A percentile compares a stretch with the other conserved stretches of the same genome.
Conservation (phyloP, 2,797 vertebrate genomes). For the Neomorphus geoffroyi region DNA sequence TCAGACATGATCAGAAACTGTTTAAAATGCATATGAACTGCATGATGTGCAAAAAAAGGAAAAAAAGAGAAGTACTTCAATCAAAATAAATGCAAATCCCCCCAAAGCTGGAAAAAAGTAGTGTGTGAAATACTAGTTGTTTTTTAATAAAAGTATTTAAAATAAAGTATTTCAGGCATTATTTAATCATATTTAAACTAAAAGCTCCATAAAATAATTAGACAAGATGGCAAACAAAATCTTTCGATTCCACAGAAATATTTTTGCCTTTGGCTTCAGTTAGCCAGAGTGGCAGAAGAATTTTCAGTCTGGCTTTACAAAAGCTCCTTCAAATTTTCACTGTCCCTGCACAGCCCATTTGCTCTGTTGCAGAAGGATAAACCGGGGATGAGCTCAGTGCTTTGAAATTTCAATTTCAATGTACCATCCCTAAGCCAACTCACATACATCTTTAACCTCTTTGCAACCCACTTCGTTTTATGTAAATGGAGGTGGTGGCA, state of each 20-base stretch:
- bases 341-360: rapidly evolving
- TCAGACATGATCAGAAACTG: not conserved
- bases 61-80: not conserved
- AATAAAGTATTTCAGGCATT: not conserved
- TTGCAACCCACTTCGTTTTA: not conserved
- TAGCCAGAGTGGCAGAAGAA: not conserved
- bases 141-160: not conserved
- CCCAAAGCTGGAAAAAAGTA: not conserved
- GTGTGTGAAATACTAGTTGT: not conserved
- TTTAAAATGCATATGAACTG: not conserved
- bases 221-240: not conserved
- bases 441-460: not conserved
- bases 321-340: not conserved
- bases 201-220: not conserved
- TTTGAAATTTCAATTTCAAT: not conserved
- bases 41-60: not conserved
- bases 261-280: not conserved
- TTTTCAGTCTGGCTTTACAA: not conserved
- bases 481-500: not conserved
- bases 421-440: not conserved
- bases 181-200: not conserved
- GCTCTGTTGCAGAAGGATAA: not conserved
- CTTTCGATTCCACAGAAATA: not conserved
- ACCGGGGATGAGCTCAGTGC: not conserved
- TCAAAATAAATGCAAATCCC: not conserved